phyloP scores from a whole-genome alignment of 2,888 invertebrate species.

The Lasioglossum lativentre region DNA sequence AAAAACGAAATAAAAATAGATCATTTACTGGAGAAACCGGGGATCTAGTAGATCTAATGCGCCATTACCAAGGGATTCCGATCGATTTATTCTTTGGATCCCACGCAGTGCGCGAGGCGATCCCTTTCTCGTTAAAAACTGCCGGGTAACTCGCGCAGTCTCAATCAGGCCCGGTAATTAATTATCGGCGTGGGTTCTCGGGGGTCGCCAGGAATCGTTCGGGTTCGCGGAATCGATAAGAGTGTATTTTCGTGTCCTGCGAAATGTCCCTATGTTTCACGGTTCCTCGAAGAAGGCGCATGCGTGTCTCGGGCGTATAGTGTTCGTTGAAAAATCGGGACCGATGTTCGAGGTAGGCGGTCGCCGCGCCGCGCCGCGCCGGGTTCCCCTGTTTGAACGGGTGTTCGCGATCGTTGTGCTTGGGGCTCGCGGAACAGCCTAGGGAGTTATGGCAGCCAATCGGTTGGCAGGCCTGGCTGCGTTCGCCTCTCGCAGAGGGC shows the following conservation, averaged over 20 bases:
- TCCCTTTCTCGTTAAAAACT: constrained; percentile 25
- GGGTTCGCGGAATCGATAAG: constrained; percentile 53
- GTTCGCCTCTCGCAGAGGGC: constrained; percentile 51
- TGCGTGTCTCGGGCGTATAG: not conserved
- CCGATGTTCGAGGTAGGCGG: constrained; percentile 66
- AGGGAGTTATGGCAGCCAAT: constrained; percentile 59
- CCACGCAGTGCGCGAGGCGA: not conserved
- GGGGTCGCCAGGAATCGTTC: constrained; percentile 48
- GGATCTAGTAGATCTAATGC: not conserved
- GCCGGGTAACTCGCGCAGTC: constrained; percentile 1
- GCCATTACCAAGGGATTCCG: not conserved
- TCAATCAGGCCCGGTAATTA: constrained; percentile 45
- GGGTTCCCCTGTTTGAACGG: constrained; percentile 24
- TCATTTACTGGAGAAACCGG: not conserved
- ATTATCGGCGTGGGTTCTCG: constrained; percentile 37
- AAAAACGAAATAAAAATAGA: not conserved
- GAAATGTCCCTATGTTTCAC: constrained; percentile 50
- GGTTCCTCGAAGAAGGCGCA: not conserved
- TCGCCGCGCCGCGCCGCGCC: constrained; percentile 22
- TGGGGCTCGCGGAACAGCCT: constrained; percentile 18
- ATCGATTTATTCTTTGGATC: not conserved
- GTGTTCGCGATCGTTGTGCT: constrained; percentile 25
- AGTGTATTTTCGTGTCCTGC: constrained; percentile 55
- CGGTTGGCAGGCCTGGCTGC: constrained; percentile 53
- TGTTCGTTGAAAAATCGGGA: constrained; percentile 57